These are phyloP conservation scores for Acleris holmiana DNA, from an alignment of 2,888 invertebrate species.

Conservation along the genomic window DNA sequence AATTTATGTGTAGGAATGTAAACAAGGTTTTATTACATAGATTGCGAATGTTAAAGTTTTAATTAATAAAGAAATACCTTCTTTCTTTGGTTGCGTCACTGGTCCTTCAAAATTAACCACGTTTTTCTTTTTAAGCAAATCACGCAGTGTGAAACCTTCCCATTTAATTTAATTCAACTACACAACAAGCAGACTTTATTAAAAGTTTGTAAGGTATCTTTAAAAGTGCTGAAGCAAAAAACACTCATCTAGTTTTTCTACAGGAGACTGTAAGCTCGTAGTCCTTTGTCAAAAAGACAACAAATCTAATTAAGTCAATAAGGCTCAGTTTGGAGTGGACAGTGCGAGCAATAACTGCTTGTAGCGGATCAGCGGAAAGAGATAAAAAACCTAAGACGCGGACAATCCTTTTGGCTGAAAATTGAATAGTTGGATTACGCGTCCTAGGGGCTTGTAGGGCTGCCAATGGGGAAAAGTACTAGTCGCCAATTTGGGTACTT, in stretches of 20 bases:
- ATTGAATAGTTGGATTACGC: constrained; percentile 83
- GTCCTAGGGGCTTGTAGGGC: constrained; percentile 59
- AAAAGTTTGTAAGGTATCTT: not conserved
- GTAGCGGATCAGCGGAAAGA: constrained; percentile 65
- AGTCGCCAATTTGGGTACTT: no score
- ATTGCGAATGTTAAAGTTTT: no score
- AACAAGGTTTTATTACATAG: no score
- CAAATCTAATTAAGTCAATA: constrained; percentile 46
- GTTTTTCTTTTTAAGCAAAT: no score
- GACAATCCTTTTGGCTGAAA: constrained; percentile 78
- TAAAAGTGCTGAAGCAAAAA: not conserved
- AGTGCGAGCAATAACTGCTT: constrained; percentile 64
- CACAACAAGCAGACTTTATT: not conserved
- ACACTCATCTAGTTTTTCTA: not conserved
- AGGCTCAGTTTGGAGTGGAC: constrained; percentile 40
- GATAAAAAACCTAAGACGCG: constrained; percentile 76
- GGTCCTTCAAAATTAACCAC: no score
- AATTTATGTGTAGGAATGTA: no score
- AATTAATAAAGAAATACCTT: no score
- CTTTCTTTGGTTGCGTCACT: no score
- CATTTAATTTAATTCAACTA: not conserved
- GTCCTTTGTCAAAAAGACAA: constrained; percentile 25
- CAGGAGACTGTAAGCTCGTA: constrained; percentile 1
- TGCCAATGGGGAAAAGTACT: constrained; percentile 41
- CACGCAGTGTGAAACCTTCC: no score